These are phyloP conservation scores for Gambusia yucatana DNA, from an alignment of 2,797 vertebrate species.

Conservation along the genomic window DNA sequence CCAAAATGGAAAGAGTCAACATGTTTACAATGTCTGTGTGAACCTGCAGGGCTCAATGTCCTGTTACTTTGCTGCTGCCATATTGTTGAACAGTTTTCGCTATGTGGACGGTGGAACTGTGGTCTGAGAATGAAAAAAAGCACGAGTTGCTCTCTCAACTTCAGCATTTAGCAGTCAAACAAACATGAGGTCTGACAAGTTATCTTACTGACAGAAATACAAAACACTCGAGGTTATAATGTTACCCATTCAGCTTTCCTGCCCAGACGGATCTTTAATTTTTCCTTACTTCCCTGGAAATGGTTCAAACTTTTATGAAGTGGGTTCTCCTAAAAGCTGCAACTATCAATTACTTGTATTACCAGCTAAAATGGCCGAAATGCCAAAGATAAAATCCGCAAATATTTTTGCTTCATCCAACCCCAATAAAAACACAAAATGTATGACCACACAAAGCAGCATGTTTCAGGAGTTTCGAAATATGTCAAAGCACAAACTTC, in stretches of 20 bases:
- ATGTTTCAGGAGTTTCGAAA: slow-evolving; percentile 4
- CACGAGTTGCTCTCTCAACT: slow-evolving; percentile 61
- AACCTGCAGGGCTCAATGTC: no score
- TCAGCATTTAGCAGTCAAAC: slow-evolving; percentile 58
- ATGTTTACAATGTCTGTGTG: no score
- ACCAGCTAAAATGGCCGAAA: neutral
- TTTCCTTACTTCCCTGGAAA: slow-evolving; percentile 4
- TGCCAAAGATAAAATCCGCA: neutral
- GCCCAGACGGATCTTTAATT: slow-evolving; percentile 9
- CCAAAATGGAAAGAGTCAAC: neutral
- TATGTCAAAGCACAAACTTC: slow-evolving; percentile 14
- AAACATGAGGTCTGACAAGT: slow-evolving; percentile 45
- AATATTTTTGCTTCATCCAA: neutral
- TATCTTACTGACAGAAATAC: slow-evolving; percentile 35
- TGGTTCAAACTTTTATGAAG: neutral
- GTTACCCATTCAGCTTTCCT: slow-evolving; percentile 13
- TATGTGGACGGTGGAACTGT: slow-evolving; percentile 7
- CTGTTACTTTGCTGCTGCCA: neutral
- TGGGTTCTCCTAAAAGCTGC: neutral
- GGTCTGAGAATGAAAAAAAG: slow-evolving; percentile 32
- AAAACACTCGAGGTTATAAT: slow-evolving; percentile 3
- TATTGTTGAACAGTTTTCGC: slow-evolving; percentile 7
- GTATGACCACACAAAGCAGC: neutral
- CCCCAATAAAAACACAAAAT: neutral
- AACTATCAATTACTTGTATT: neutral